Conservation (phyloP, 1,140 invertebrate species). For the Solen grandis region DNA sequence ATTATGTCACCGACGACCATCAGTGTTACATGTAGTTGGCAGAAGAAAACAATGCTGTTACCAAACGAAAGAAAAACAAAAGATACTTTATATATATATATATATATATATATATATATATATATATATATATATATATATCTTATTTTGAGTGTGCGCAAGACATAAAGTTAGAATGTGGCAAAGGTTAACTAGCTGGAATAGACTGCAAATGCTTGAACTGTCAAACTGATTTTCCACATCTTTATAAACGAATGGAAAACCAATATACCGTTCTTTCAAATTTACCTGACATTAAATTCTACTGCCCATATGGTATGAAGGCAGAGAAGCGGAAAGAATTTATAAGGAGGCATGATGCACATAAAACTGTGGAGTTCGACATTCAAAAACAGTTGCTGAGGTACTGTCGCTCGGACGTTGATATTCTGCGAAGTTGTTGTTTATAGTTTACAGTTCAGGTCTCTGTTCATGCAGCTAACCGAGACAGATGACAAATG, state of each 20-base stretch:
- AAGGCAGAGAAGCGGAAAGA: not conserved
- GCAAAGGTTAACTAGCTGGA: not conserved
- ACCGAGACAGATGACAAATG: not conserved
- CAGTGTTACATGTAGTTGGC: no score
- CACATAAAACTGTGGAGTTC: not conserved
- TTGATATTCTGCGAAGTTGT: not conserved
- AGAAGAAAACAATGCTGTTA: not conserved
- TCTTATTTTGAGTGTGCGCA: no score
- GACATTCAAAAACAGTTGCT: not conserved
- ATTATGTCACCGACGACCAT: no score
- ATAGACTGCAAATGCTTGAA: no score
- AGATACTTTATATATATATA: not conserved
- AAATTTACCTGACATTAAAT: not conserved
- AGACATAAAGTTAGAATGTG: not conserved
- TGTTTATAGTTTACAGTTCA: not conserved
- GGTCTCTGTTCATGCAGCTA: not conserved
- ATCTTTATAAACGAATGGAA: not conserved
- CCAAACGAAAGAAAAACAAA: not conserved
- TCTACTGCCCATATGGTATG: not conserved
- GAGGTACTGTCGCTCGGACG: not conserved
- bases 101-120: no score
- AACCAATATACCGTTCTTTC: not conserved
- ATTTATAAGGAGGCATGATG: not conserved
- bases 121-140: no score
- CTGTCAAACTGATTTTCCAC: not conserved